A percentile compares a stretch with the other conserved stretches of the same genome.
Evolutionary conservation across 2,888 invertebrate species (phyloP).

Genomic region (Torymus tubicola): DNA sequence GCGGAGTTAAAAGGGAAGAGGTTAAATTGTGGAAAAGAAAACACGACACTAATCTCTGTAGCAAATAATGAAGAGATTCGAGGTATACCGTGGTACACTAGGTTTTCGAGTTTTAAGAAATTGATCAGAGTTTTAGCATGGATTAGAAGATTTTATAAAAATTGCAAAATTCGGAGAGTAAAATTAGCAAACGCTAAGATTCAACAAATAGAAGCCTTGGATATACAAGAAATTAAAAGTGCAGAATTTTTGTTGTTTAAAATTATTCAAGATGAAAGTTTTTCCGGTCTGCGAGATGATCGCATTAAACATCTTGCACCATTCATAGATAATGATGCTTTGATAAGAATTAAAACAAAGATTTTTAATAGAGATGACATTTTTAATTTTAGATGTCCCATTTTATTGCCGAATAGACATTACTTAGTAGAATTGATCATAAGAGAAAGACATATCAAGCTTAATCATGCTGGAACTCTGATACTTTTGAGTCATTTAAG

Average conservation of each 20-base stretch:
- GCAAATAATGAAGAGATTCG: too few relatives aligned
- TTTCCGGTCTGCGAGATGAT: neutral
- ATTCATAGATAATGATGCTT: neutral
- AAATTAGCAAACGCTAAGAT: neutral
- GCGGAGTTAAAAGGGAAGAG: slow-evolving; percentile 5
- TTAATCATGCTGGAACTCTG: neutral
- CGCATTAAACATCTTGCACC: neutral
- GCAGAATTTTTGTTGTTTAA: neutral
- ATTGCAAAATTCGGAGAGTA: neutral
- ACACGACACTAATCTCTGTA: too few relatives aligned
- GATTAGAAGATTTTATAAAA: slow-evolving; percentile 1
- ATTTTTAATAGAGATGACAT: neutral
- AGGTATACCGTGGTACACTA: too few relatives aligned
- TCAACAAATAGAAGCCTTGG: neutral
- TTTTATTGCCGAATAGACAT: neutral
- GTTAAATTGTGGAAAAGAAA: too few relatives aligned
- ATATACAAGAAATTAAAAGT: neutral
- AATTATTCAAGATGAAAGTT: neutral
- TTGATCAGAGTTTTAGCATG: neutral
- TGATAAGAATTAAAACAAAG: slow-evolving; percentile 1
- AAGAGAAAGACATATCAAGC: neutral
- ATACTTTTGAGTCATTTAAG: neutral
- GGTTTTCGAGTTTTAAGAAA: neutral
- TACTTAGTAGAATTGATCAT: neutral
- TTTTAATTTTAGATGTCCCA: slow-evolving; percentile 16